phyloP scores from a whole-genome alignment of 2,888 invertebrate genomes.

The Apotomis capreana region DNA sequence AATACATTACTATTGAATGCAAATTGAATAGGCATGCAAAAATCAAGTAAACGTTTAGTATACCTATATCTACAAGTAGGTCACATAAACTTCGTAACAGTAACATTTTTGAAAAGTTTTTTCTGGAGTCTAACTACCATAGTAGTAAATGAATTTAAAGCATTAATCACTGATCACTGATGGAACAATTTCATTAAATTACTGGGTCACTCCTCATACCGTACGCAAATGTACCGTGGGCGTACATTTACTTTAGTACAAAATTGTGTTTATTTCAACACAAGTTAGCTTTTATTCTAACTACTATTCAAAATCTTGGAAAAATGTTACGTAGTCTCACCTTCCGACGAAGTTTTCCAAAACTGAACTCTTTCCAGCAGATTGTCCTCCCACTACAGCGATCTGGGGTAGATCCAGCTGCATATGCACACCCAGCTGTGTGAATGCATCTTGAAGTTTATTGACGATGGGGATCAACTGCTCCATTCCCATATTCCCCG shows the following conservation, averaged over 20 bases:
- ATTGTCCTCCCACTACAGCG: conserved; percentile 99
- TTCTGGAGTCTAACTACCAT: no score
- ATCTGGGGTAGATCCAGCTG: conserved; percentile 99
- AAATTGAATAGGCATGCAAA: background rate
- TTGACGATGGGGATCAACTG: conserved; percentile 99
- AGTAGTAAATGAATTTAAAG: no score
- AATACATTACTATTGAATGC: background rate
- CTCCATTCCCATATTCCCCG: conserved; percentile 96
- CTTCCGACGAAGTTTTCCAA: conserved; percentile 99
- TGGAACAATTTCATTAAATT: no score
- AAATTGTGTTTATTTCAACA: background rate
- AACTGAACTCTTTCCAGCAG: conserved; percentile 99
- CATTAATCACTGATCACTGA: no score
- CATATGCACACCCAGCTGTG: conserved; percentile 98
- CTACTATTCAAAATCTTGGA: background rate
- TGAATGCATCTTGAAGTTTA: conserved; percentile 99
- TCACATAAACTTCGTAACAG: no score
- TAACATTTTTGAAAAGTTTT: no score
- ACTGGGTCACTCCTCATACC: no score
- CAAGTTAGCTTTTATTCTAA: background rate
- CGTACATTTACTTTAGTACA: background rate
- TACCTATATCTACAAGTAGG: no score
- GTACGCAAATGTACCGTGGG: no score
- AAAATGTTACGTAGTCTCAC: conserved; percentile 80
- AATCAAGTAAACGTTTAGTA: no score